Conservation (phyloP, 2,797 vertebrate genomes). For the Macrochelys suwanniensis region DNA sequence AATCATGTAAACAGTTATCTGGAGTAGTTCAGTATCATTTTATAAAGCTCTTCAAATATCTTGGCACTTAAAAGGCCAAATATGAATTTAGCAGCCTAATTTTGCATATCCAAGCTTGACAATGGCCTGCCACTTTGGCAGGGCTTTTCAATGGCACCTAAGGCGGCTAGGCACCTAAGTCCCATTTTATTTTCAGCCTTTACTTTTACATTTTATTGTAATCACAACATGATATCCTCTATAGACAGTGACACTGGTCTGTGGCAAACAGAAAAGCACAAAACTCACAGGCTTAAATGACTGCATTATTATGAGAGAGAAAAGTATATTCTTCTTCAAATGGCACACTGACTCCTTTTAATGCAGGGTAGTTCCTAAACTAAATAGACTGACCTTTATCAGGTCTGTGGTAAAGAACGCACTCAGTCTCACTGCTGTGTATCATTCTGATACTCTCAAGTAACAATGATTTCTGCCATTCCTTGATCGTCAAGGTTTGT, state of each 20-base stretch:
- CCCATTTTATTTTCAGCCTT: neutral
- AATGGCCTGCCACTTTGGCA: neutral
- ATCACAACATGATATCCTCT: neutral
- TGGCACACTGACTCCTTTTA: neutral
- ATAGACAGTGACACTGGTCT: neutral
- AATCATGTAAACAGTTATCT: neutral
- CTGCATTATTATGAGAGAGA: constrained; percentile 33
- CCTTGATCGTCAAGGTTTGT: neutral
- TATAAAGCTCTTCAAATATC: neutral
- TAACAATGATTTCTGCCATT: neutral
- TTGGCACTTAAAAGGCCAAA: neutral
- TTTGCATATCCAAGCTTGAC: neutral
- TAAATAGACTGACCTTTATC: neutral
- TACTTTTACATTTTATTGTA: neutral
- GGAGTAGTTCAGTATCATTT: neutral
- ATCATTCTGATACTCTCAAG: neutral
- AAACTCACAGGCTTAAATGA: constrained; percentile 1
- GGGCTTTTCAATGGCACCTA: neutral
- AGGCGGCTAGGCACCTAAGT: neutral
- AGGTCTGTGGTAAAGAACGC: neutral
- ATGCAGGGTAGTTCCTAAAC: neutral
- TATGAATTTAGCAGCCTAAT: too few relatives aligned
- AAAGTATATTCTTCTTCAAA: constrained; percentile 8
- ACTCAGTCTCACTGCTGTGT: neutral
- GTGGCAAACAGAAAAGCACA: neutral